Conservation (phyloP, 2,113 vertebrate species). For the Brachyhypopomus occidentalis region DNA sequence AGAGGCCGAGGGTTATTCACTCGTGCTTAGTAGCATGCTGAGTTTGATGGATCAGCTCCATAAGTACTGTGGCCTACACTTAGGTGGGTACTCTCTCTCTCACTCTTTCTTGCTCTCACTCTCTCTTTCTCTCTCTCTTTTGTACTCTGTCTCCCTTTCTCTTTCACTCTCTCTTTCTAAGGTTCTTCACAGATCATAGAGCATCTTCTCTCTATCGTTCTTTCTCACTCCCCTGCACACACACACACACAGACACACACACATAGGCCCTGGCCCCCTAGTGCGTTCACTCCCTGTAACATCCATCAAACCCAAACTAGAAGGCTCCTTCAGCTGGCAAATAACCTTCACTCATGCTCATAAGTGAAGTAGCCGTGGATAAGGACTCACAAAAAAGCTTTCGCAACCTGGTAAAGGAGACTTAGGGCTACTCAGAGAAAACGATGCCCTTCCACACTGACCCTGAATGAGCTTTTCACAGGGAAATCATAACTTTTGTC, state of each 20-base stretch:
- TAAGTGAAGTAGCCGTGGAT: constrained; percentile 28
- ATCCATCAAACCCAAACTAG: constrained; percentile 55
- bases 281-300: constrained; percentile 43
- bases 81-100: constrained; percentile 41
- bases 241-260: constrained; percentile 23
- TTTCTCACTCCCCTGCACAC: constrained; percentile 15
- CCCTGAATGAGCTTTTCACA: background rate
- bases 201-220: constrained; percentile 49
- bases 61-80: constrained; percentile 51
- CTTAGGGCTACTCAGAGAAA: constrained; percentile 19
- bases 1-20: constrained; percentile 52
- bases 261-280: constrained; percentile 43
- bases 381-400: constrained; percentile 29
- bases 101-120: constrained; percentile 35
- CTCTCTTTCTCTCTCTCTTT: too few relatives aligned
- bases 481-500: constrained; percentile 17
- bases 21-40: constrained; percentile 51
- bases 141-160: too few relatives aligned
- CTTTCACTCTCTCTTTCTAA: constrained; percentile 28
- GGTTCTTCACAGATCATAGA: constrained; percentile 58
- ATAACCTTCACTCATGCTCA: constrained; percentile 53
- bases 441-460: constrained; percentile 5
- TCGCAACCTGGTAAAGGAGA: constrained; percentile 16
- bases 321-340: constrained; percentile 56
- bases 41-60: constrained; percentile 55